Conservation (phyloP, 2,113 vertebrate species). For the Ovibos moschatus region DNA sequence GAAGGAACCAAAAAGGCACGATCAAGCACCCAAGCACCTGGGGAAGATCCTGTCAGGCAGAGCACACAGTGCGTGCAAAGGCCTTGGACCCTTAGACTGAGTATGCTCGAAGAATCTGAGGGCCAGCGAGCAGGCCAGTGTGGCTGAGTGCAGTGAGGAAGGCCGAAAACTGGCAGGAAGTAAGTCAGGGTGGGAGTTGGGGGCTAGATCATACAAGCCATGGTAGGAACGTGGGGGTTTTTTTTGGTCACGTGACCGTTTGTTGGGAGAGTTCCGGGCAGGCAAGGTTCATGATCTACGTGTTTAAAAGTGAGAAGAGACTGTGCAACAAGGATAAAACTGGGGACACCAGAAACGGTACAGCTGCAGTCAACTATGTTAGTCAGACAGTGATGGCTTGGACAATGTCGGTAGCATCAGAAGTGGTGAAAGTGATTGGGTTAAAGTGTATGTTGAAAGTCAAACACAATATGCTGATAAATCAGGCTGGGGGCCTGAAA, state of each 20-base stretch:
- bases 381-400: background rate
- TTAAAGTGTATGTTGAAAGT: background rate
- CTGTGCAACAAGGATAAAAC: background rate
- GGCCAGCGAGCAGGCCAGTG: background rate
- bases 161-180: background rate
- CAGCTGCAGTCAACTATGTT: background rate
- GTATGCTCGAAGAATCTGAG: background rate
- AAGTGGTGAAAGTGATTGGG: background rate
- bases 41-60: background rate
- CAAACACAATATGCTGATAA: background rate
- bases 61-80: too few relatives aligned
- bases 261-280: background rate
- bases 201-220: background rate
- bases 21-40: background rate
- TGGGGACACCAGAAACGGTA: background rate
- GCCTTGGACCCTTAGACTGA: background rate
- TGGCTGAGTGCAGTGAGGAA: background rate
- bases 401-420: background rate
- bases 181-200: background rate
- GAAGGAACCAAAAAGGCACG: background rate
- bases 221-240: fast-evolving
- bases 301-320: background rate
- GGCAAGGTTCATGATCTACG: background rate
- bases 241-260: background rate
- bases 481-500: background rate